Evolutionary conservation across 2,113 vertebrate genomes (phyloP), one percentile per base, ranked within the genome.

Genomic region (Oriolus oriolus): DNA sequence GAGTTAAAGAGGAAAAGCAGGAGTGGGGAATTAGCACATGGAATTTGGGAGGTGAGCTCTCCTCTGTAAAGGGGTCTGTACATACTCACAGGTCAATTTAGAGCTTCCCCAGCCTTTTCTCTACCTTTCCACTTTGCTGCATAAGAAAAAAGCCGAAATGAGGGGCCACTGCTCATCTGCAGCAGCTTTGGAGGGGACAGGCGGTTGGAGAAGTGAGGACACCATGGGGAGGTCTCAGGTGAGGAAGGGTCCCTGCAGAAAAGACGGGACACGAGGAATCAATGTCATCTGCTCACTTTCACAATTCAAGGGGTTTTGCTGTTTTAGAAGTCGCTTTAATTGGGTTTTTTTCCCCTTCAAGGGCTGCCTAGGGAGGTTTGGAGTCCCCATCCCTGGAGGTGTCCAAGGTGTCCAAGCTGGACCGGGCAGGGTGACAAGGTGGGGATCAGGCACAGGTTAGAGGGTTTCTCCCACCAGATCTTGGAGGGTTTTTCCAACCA

Each of bases 81-180:
- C 2, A 0, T 11, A 7, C 3, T 19, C 18, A 41, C 4, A 1
- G 53, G 20, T 39, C 45, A 9, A 17, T 12, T 28, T 21, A 5
- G 16, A 69, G 28, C 15, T 73, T 52, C 21, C 30, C 7, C 41
- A 27, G 47, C 7, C 30, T 77, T 33, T 17, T 39, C 18, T 18
- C 11, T 10, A 33, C 12, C 6, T 59, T 82, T 23, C 28, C 3
- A 4, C 21, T 42, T 74, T 41, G 6, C 16, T 28, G 2, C 9
- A 0, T 4, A 7, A n/a, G 26, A 20, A 13, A 45, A 12, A 3
- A 13, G 8, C 16, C 17, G 39, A n/a, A 60, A 49, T 56, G 7
- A 12, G 31, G 41, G 65, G 27, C 6, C 28, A 2, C 27, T 44
- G 59, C 7, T 63, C 20, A 7, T 3, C 37, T 23, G 2, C 28